Evolutionary conservation across 2,888 invertebrate species (phyloP).

Genomic region (Pseudococcus longispinus): DNA sequence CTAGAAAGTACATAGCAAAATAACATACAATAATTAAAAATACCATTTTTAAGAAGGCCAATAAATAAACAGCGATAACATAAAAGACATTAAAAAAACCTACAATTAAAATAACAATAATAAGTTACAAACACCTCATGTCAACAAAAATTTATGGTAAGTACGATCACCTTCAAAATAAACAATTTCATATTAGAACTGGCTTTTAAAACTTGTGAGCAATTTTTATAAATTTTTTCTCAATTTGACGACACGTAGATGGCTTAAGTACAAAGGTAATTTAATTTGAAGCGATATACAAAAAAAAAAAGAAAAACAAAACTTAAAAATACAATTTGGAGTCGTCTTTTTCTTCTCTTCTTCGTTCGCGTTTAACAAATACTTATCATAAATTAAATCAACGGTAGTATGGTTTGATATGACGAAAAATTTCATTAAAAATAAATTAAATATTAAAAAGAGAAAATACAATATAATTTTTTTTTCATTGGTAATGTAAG

Average conservation of each 20-base stretch:
- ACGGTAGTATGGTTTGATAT: background rate
- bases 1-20: slow-evolving; percentile 26
- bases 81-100: background rate
- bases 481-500: background rate
- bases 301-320: background rate
- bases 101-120: background rate
- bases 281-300: background rate
- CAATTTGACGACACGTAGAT: background rate
- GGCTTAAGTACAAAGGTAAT: background rate
- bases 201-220: background rate
- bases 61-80: background rate
- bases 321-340: slow-evolving; percentile 4
- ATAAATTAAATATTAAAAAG: background rate
- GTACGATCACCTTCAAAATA: background rate
- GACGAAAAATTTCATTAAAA: background rate
- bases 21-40: background rate
- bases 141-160: background rate
- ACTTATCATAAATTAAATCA: background rate
- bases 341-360: background rate
- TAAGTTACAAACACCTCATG: background rate
- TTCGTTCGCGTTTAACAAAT: background rate
- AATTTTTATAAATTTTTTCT: background rate
- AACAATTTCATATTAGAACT: background rate
- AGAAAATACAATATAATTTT: background rate
- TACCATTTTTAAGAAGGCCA: slow-evolving; percentile 3